Conservation (phyloP, 2,888 invertebrate species). For the Podabrus alpinus region DNA sequence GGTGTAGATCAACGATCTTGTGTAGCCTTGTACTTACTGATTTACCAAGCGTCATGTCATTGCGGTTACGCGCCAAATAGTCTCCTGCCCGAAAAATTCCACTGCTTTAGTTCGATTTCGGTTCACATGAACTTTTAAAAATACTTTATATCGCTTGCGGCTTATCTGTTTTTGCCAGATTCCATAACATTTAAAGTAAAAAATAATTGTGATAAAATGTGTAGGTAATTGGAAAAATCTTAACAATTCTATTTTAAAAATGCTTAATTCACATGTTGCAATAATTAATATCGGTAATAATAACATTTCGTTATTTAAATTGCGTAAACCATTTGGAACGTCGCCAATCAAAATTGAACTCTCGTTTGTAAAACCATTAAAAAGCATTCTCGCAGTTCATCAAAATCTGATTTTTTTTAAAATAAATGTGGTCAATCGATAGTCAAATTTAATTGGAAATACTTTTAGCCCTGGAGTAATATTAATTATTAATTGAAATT, state of each 20-base stretch:
- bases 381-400: background rate
- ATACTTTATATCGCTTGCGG: no score
- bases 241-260: background rate
- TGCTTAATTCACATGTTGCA: background rate
- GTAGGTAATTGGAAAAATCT: background rate
- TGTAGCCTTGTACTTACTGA: background rate
- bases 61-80: background rate
- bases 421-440: background rate
- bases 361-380: background rate
- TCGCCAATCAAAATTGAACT: background rate
- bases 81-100: background rate
- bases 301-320: background rate
- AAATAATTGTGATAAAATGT: background rate
- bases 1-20: background rate
- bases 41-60: background rate
- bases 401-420: background rate
- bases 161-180: background rate
- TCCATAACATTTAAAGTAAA: background rate
- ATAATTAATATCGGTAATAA: background rate
- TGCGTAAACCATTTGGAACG: background rate
- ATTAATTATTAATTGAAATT: background rate
- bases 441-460: background rate
- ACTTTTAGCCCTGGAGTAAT: background rate
- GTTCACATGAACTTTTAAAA: background rate
- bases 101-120: background rate